Evolutionary conservation across 2,888 invertebrate genomes (phyloP).

Genomic region (Deilephila elpenor): DNA sequence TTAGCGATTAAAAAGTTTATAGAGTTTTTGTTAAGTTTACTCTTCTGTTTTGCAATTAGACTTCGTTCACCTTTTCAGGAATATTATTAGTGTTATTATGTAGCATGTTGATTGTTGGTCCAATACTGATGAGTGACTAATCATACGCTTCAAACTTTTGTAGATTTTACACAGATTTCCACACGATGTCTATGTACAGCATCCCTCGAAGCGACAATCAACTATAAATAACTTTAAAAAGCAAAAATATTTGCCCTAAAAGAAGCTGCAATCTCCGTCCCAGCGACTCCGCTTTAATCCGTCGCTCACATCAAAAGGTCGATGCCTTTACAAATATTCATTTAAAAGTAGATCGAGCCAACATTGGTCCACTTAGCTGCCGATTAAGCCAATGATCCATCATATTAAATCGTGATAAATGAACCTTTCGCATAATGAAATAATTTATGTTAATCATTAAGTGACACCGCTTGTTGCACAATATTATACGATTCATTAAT

Average conservation of each 20-base stretch:
- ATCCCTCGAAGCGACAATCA: too few species aligned
- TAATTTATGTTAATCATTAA: conserved; percentile 35
- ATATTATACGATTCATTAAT: conserved; percentile 34
- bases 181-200: too few species aligned
- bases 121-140: too few species aligned
- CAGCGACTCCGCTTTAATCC: neutral
- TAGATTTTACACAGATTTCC: too few species aligned
- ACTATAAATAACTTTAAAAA: too few species aligned
- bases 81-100: too few species aligned
- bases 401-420: conserved; percentile 40
- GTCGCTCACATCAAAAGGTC: neutral
- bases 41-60: neutral
- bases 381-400: conserved; percentile 35
- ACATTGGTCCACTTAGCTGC: neutral
- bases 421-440: conserved; percentile 31
- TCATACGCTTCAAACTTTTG: too few species aligned
- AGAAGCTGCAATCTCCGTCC: too few species aligned
- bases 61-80: too few species aligned
- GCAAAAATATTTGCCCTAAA: too few species aligned
- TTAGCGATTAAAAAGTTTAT: neutral
- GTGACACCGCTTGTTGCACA: conserved; percentile 24
- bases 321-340: conserved; percentile 4
- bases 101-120: too few species aligned
- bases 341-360: neutral
- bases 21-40: neutral